phyloP scores from a whole-genome alignment of 2,888 invertebrate genomes.

The Labia minor region DNA sequence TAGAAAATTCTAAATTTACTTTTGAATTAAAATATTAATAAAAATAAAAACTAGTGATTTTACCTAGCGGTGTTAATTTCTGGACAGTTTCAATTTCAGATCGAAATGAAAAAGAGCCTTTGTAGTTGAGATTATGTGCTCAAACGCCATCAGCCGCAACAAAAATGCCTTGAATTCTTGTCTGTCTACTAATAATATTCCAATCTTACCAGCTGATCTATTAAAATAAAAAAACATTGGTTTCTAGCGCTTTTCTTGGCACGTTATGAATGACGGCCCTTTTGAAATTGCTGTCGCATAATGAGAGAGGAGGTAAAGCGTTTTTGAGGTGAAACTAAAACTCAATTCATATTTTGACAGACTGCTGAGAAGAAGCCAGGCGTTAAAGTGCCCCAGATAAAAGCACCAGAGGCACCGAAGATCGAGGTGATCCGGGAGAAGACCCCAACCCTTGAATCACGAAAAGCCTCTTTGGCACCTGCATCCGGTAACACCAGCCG shows the following conservation, averaged over 20 bases:
- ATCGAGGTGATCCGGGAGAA: constrained; percentile 79
- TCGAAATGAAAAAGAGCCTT: neutral
- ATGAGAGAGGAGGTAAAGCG: neutral
- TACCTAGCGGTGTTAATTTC: too few species aligned
- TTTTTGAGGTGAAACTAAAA: neutral
- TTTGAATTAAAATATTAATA: neutral
- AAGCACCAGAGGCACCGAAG: constrained; percentile 61
- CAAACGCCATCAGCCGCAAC: neutral
- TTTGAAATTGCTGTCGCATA: neutral
- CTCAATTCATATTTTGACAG: neutral
- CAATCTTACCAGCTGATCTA: neutral
- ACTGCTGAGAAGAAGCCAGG: constrained; percentile 22
- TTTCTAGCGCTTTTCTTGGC: neutral
- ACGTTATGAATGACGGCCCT: neutral
- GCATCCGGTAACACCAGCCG: constrained; percentile 52
- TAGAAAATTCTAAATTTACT: neutral
- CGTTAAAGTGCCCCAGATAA: constrained; percentile 53
- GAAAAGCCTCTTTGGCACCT: constrained; percentile 66
- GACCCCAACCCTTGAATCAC: constrained; percentile 47
- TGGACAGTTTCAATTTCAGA: neutral
- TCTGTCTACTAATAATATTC: neutral
- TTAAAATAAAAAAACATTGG: neutral
- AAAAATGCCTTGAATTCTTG: neutral
- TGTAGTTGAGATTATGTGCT: neutral
- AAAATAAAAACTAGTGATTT: too few species aligned